These are phyloP conservation scores for Calypte anna DNA, from an alignment of 2,113 vertebrate genomes.

Conservation along the genomic window DNA sequence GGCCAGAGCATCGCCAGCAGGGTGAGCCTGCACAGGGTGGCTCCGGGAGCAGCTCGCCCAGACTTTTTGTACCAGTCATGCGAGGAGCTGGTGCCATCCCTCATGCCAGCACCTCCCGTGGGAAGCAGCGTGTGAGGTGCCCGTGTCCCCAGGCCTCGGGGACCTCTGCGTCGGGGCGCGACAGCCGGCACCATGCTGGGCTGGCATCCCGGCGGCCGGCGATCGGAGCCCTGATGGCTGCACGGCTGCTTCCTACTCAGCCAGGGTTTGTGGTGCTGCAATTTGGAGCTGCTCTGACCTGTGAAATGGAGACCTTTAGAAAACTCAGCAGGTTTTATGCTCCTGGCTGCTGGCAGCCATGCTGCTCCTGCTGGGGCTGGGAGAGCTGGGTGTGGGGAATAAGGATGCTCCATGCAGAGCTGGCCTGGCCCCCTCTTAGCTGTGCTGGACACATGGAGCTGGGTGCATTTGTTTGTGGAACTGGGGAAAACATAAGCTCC, in stretches of 20 bases:
- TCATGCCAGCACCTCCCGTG: not conserved
- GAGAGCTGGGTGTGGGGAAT: accelerated
- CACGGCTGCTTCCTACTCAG: not conserved
- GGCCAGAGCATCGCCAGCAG: not conserved
- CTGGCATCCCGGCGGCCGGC: not conserved
- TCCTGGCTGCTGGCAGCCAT: not conserved
- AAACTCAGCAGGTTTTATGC: accelerated
- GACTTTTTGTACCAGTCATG: not conserved
- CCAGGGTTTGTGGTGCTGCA: not conserved
- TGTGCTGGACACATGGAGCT: accelerated
- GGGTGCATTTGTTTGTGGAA: not conserved
- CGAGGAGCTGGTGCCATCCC: not conserved
- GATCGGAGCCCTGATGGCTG: not conserved
- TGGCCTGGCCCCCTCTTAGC: not conserved
- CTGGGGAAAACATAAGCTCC: not conserved
- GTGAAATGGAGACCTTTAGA: not conserved
- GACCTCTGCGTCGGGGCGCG: not conserved
- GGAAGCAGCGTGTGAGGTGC: accelerated
- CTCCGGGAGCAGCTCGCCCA: not conserved
- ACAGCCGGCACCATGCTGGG: accelerated
- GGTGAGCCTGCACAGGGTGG: not conserved
- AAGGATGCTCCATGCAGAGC: accelerated
- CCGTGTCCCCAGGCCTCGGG: not conserved
- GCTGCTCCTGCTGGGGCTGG: not conserved
- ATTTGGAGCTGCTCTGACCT: not conserved